Evolutionary conservation across 2,113 vertebrate genomes (phyloP), one percentile per base, ranked within the genome.

Genomic region (Eulemur macaco): DNA sequence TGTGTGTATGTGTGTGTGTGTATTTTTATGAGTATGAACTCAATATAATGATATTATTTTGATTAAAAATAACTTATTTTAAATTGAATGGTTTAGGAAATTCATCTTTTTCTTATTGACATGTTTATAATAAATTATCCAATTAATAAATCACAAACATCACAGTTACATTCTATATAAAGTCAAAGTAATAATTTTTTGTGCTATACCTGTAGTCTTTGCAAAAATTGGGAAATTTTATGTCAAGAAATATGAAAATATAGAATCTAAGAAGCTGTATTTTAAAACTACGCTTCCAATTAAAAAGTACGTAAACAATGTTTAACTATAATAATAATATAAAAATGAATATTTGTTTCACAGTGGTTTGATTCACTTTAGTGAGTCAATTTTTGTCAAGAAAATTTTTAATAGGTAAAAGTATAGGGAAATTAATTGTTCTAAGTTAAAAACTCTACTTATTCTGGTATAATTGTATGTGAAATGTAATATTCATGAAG

Each of bases 231-330:
- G 8, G 8, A 5, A 95, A 93, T 73, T 90, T 0, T 94, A 52
- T 8, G 64, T 20, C 10, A 94, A 87, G 18, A 96, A 86, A 39
- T 37, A 80, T 82, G 6, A 94, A 80, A 37, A 91, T 58, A 39
- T 8, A 95, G 89, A 93, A 68, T 0, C 37, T 73, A 93, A 86
- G 31, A 1, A 96, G 18, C 7, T 12, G 0, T 31, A 78, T 56
- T 80, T 96, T 66, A 91, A 94, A 96, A 89, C 93, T 71, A 34
- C 63, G 0, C 1, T 21, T 91, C 31, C 8, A 11, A 3, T 63
- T 97, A 93, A 71, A 97, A 39, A 91, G 77, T 89, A 80, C 42
- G 76, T 96, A 86, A 1, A 69, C 86, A 95, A 39, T 50, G 89
- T 45, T 88, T 85, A 31, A 21, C 17, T 90, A 27, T 3, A 93